Conservation (phyloP, 2,888 invertebrate species). For the Aporophyla lueneburgensis region DNA sequence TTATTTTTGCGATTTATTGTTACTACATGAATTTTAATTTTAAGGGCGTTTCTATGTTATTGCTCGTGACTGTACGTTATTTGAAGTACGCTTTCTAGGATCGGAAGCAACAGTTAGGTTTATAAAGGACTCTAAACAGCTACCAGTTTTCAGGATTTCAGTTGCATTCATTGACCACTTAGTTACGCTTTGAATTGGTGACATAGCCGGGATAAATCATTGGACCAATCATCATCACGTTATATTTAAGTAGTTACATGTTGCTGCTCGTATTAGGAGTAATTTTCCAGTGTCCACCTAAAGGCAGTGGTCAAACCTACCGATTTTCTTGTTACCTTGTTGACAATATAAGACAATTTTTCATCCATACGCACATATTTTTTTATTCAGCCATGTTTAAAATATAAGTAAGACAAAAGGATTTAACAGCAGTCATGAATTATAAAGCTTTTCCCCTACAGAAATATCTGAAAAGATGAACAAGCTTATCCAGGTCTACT, state of each 20-base stretch:
- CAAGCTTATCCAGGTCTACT: background rate
- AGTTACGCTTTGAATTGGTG: no score
- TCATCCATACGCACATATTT: no score
- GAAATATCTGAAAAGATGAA: background rate
- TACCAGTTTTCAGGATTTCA: background rate
- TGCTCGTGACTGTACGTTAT: no score
- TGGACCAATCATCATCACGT: background rate
- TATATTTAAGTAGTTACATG: background rate
- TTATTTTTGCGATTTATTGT: no score
- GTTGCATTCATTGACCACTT: background rate
- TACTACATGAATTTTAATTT: no score
- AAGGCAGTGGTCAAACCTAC: background rate
- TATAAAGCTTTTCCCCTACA: background rate
- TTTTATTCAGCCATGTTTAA: background rate
- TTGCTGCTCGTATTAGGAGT: no score
- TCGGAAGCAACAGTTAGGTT: conserved; percentile 7
- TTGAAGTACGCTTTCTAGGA: conserved; percentile 30
- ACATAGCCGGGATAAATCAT: background rate
- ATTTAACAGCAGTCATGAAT: background rate
- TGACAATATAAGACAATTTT: no score
- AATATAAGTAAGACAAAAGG: background rate
- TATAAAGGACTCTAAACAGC: background rate
- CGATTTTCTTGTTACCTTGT: no score
- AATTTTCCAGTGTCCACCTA: background rate
- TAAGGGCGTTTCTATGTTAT: no score